Conservation (phyloP, 92 coral and sea anemone genomes). For the Paragorgia papillata region DNA sequence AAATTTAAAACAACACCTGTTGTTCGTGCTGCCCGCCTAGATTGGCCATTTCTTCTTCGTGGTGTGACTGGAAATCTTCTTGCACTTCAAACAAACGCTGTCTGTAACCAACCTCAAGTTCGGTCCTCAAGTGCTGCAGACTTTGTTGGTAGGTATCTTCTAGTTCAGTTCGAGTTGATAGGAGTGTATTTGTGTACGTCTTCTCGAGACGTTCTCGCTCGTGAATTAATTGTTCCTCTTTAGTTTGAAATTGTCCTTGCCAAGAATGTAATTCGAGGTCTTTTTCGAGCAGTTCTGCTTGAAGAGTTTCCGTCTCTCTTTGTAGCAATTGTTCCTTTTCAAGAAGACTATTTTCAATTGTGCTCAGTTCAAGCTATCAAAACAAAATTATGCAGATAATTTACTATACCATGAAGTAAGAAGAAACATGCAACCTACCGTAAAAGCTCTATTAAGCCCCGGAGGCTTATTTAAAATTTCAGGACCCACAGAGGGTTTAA, state of each 20-base stretch:
- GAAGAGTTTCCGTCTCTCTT: constrained; percentile 77
- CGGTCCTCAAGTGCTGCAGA: constrained; percentile 79
- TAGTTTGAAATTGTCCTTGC: constrained; percentile 88
- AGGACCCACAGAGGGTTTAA: too few species aligned
- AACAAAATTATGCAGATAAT: background rate
- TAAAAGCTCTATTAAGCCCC: too few species aligned
- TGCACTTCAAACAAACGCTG: constrained; percentile 73
- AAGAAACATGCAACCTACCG: too few species aligned
- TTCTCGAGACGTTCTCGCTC: constrained; percentile 66
- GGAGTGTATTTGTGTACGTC: constrained; percentile 57
- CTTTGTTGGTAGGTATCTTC: constrained; percentile 71
- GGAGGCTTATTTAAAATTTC: too few species aligned
- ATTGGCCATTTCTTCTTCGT: constrained; percentile 73
- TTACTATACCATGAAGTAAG: background rate
- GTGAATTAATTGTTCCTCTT: constrained; percentile 68
- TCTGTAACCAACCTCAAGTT: constrained; percentile 68
- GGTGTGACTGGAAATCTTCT: constrained; percentile 67
- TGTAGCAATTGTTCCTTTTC: constrained; percentile 79
- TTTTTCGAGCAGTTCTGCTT: constrained; percentile 82
- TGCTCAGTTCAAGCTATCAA: constrained; percentile 73
- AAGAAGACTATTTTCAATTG: constrained; percentile 76
- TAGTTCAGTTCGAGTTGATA: constrained; percentile 64
- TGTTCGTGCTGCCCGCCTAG: constrained; percentile 72
- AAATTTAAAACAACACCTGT: constrained; percentile 89
- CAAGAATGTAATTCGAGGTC: constrained; percentile 86